Evolutionary conservation across 2,888 invertebrate species (phyloP), one percentile per base, ranked within the genome.

Genomic region (Campoplex nolae): DNA sequence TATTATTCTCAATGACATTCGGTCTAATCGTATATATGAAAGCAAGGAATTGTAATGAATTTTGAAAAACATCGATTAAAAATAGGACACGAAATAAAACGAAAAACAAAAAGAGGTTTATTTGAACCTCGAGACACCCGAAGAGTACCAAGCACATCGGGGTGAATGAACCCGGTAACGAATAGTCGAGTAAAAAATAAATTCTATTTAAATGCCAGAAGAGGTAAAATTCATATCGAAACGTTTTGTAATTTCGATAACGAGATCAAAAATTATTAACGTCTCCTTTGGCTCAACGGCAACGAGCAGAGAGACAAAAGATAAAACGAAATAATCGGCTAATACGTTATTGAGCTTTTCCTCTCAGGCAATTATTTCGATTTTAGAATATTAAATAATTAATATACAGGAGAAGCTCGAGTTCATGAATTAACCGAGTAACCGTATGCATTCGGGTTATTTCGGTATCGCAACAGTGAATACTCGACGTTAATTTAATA

Each of bases 11-110:
- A 38, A 38, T 38, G 23, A 18, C 16, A 13, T 62, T 23, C 38
- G n/a, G 54, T 32, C 56, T 56, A 38, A 78, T 54, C 6, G 38
- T 32, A 32, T 18, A 73, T 23, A 23, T n/a, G n/a, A 73, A 73
- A 48, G 3, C n/a, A 23, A 1, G 18, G 51, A 51, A 51, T 51
- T 51, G 16, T 1, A 58, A 42, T 42, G 16, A 9, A 58, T 8
- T 42, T 42, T 7, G 42, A 42, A 42, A 42, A 42, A 9, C 38
- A 38, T 9, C 1, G 9, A 42, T 42, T 8, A 28, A 23, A 13
- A 28, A 58, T 23, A 1, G 8, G 3, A 11, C 23, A 28, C 23
- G 28, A 11, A 3, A 13, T n/a, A n/a, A 58, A 58, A 51, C 4
- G 13, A 58, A 58, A 32, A 13, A 3, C 1, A 58, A 0, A 28